Base-by-base conservation (phyloP, 2,113 vertebrate genomes). In the Melanotaenia duboulayi region DNA sequence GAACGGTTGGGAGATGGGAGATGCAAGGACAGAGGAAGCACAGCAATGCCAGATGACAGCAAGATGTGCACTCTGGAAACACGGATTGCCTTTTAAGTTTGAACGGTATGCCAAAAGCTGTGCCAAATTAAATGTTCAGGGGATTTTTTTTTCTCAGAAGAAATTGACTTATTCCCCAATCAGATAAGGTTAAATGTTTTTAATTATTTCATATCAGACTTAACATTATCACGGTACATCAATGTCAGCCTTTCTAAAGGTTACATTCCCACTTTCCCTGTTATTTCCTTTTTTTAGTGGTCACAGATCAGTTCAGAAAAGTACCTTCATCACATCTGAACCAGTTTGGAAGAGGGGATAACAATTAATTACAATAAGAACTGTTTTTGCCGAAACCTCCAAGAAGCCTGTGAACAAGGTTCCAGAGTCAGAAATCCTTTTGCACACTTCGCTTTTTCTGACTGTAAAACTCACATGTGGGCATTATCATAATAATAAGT, bases 361-460 rank as follows among this genome's bases (percentile, higher is more conserved):
- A 71, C 55, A 19, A 78, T 71, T 37, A 58, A 76, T 80, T 82
- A 77, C 78, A 59, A 65, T 37, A 40, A 81, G 73, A 58, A 61
- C 14, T 54, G 20, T 70, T 78, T 68, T 51, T 39, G 44, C 46
- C 16, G 40, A 68, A 78, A 32, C 51, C 71, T 63, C 46, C 46
- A 65, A 74, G 28, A 81, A 64, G 32, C 52, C 63, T 74, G 73
- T 74, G 67, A 82, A 66, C 20, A 24, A 80, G 50, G 59, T 42
- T 74, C 73, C 39, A 49, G 73, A 17, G 65, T 57, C 23, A 65
- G 32, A 35, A 35, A 35, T 35, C 32, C 32, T 35, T 6, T 6
- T 35, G 65, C 48, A 64, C 52, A 65, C 72, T 49, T 44, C 64
- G 17, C 32, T 52, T 22, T 35, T 6, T 44, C 5, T 37, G 48